Conservation (phyloP, 2,888 invertebrate species). For the Allygus modestus region DNA sequence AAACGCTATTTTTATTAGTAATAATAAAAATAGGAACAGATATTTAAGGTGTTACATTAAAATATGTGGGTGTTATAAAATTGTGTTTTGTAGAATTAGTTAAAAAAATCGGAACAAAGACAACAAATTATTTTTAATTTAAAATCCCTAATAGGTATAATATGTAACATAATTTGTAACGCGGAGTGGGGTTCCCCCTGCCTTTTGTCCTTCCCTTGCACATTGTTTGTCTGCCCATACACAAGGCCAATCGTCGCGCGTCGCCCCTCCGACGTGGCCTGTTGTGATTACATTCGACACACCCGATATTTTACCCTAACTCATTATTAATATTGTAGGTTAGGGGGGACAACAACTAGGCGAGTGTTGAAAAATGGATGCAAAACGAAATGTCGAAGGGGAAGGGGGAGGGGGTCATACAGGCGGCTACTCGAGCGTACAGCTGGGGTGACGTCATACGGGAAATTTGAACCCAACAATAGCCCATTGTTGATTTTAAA, state of each 20-base stretch:
- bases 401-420: not conserved
- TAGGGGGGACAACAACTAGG: conserved; percentile 44
- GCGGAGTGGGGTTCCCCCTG: not conserved
- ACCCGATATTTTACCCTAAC: conserved; percentile 59
- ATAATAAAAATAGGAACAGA: no score
- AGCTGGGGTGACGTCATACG: conserved; percentile 51
- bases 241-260: conserved; percentile 46
- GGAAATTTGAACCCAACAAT: conserved; percentile 31
- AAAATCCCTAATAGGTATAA: not conserved
- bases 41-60: no score
- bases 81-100: no score
- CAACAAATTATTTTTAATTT: not conserved
- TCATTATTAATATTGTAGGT: conserved; percentile 56
- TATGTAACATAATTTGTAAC: conserved; percentile 10
- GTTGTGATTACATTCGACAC: conserved; percentile 58
- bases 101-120: no score
- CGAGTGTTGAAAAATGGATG: conserved; percentile 56
- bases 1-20: no score
- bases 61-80: no score
- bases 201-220: not conserved
- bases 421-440: not conserved
- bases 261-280: conserved; percentile 24
- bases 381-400: conserved; percentile 8
- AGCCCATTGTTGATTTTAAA: conserved; percentile 9
- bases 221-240: conserved; percentile 46